Base-by-base conservation (phyloP, 53 echinoderm and acorn worm species). In the Holothuria scabra region DNA sequence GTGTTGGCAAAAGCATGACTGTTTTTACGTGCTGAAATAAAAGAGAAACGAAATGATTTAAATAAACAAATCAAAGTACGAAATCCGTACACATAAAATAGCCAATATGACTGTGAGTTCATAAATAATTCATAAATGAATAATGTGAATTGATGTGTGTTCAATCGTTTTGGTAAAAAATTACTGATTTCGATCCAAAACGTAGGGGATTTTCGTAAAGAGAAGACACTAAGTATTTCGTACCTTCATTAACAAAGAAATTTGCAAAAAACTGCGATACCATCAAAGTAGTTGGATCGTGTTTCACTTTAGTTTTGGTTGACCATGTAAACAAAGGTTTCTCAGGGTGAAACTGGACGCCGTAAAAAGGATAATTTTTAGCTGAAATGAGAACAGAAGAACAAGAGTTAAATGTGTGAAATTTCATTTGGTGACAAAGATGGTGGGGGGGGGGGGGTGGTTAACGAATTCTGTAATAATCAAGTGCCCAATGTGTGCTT, bases 221-320 rank as follows among this genome's bases (percentile, higher is more conserved):
- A 25, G 10, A 8, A 20, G 21, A 20, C 23, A 20, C 8, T 12
- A 32, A 28, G 12, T 16, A 9, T 0, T 31, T 19, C 69, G 22
- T 71, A 96, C 96, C 93, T 91, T 96, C 96, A 12, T 81, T 46
- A 21, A 93, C 85, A 52, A 93, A 84, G 88, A 96, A 96, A 74
- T 96, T 85, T 14, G 91, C 93, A 74, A 93, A 81, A 70, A 78
- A 91, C 61, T 91, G 93, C 16, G 83, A 68, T 35, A 86, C 81
- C 21, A 60, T 30, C 5, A 93, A 84, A 34, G 91, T 89, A 65
- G 86, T 81, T 6, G 5, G 32, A 7, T 89, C 82, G 48, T 96
- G 96, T 31, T 85, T 78, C 12, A 72, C 46, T 57, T 85, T 49
- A 18, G 81, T 52, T 76, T 28, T 19, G 12, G 52, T 22, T 38